Evolutionary conservation across 2,113 vertebrate genomes (phyloP).

Genomic region (Cricetomys ansorgei): DNA sequence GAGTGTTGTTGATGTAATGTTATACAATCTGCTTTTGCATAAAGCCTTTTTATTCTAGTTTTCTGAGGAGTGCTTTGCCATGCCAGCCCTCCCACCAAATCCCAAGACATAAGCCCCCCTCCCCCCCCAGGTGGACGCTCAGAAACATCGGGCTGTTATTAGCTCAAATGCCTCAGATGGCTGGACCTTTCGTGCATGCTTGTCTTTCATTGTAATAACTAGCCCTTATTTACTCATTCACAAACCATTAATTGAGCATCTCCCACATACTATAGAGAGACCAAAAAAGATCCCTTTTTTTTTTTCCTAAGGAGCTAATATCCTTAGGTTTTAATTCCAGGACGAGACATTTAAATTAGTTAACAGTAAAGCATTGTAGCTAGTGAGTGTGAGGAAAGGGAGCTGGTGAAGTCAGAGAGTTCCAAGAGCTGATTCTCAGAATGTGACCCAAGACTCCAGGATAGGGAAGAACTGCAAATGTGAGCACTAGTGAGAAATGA

Average conservation of each 20-base stretch:
- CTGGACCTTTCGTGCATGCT: not conserved
- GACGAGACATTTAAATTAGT: not conserved
- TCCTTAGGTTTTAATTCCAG: not conserved
- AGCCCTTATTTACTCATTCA: not conserved
- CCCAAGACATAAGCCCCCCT: conserved; percentile 36
- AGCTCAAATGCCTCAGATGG: not conserved
- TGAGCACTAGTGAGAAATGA: not conserved
- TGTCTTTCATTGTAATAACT: conserved; percentile 18
- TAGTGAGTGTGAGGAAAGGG: too few species aligned
- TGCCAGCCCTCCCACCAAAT: conserved; percentile 61
- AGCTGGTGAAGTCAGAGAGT: not conserved
- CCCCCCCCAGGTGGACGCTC: not conserved
- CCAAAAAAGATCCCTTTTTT: not conserved
- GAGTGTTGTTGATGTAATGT: conserved; percentile 65
- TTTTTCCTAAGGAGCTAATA: not conserved
- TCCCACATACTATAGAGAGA: not conserved
- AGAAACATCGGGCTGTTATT: not conserved
- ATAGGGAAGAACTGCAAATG: not conserved
- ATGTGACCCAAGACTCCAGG: not conserved
- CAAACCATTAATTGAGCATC: not conserved
- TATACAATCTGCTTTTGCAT: conserved; percentile 67
- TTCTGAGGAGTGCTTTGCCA: conserved; percentile 44
- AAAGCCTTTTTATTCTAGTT: conserved; percentile 40
- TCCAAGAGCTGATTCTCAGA: conserved; percentile 11
- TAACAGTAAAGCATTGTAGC: not conserved